Evolutionary conservation across 2,888 invertebrate species (phyloP), one percentile per base, ranked within the genome.

Genomic region (Standfussiana lucernea): DNA sequence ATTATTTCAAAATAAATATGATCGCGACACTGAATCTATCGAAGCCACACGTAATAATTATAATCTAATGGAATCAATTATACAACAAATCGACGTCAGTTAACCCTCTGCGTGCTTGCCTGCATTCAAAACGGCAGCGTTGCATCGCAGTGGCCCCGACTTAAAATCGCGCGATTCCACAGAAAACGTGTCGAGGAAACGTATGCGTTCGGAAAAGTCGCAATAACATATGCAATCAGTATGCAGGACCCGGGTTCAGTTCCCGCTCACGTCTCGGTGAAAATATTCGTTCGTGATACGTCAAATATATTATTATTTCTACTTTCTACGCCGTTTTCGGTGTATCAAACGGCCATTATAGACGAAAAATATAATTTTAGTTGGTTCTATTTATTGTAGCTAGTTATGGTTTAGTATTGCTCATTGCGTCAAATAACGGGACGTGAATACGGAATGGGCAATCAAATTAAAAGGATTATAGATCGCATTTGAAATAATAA

Each of bases 321-420:
- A 93, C 96, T 96, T 96, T 96, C 96, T 95, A 94, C 89, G 84
- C 94, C 94, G 87, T 93, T 95, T 95, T 93, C 83, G 94, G 92
- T 89, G 85, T 89, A 85, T 82, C 81, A 83, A 92, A 90, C 86
- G 87, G 85, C 85, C 88, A 90, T 92, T 92, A 91, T 90, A 89
- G 88, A 90, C 85, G 84, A 87, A 91, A 93, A 94, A 92, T 90
- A 90, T 85, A 78, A 89, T 91, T 91, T 90, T 90, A 64, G 85
- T 82, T 73, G 42, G 67, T 83, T 80, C 75, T 35, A 72, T 86
- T 85, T 83, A 76, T 66, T 73, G 79, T 61, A 72, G 75, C 79
- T 83, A 5, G 24, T 79, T 87, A 86, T 72, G 88, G 86, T 40
- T 37, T 50, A 66, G 72, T 79, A 73, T 67, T 70, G 65, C 66